Percentiles rank a stretch among this genome's conserved stretches.
Conservation (phyloP, 2,888 invertebrate species). For the Drosophila subquinaria region DNA sequence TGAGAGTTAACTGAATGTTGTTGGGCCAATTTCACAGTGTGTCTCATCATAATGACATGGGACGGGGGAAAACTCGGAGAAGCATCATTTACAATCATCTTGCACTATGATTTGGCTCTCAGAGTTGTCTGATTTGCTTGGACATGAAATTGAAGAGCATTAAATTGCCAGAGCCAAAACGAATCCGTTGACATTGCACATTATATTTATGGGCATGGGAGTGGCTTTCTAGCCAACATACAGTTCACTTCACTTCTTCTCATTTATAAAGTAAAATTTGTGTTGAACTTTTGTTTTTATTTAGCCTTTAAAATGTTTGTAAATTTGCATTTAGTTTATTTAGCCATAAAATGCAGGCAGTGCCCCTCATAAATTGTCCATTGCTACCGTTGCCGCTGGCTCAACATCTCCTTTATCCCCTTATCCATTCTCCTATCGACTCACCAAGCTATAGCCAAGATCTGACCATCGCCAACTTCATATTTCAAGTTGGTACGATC, state of each 20-base stretch:
- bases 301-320: constrained; percentile 46
- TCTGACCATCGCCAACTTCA: constrained; percentile 14
- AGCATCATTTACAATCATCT: constrained; percentile 17
- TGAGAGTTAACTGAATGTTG: constrained; percentile 9
- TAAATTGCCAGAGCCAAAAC: constrained; percentile 39
- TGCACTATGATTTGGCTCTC: constrained; percentile 9
- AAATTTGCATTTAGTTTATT: constrained; percentile 73
- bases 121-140: constrained; percentile 19
- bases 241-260: background rate
- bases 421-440: background rate
- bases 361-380: constrained; percentile 58
- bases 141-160: constrained; percentile 34
- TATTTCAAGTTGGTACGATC: constrained; percentile 15
- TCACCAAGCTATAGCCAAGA: constrained; percentile 9
- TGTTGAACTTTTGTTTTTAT: constrained; percentile 8
- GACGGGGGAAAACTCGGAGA: background rate
- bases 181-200: constrained; percentile 56
- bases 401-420: background rate
- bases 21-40: constrained; percentile 22
- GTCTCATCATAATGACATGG: constrained; percentile 6
- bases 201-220: constrained; percentile 27
- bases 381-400: constrained; percentile 66
- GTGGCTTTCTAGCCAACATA: constrained; percentile 25
- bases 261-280: background rate
- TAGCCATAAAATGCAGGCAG: constrained; percentile 51